Conservation (phyloP, 2,888 invertebrate species). For the Polymixis lichenea region DNA sequence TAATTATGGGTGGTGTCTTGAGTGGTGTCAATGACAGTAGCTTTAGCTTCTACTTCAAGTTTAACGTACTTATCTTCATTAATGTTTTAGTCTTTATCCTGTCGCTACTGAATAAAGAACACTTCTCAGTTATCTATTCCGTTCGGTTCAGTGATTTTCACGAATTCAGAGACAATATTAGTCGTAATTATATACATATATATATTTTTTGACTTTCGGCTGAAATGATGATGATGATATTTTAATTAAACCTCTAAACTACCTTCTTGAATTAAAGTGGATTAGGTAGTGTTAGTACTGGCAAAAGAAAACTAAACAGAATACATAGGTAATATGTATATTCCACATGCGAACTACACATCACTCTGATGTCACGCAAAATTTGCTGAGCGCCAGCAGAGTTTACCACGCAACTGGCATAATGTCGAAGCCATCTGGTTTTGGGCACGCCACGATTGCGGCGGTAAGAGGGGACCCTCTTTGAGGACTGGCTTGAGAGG, state of each 20-base stretch:
- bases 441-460: too few relatives aligned
- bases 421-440: too few relatives aligned
- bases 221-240: too few relatives aligned
- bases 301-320: not conserved
- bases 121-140: not conserved
- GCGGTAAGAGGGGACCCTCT: too few relatives aligned
- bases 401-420: too few relatives aligned
- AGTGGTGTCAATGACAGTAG: conserved; percentile 48
- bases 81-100: conserved; percentile 33
- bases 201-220: too few relatives aligned
- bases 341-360: too few relatives aligned
- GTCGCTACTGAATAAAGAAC: not conserved
- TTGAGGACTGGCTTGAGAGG: too few relatives aligned
- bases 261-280: not conserved
- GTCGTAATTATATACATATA: not conserved
- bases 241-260: not conserved
- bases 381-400: too few relatives aligned
- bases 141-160: not conserved
- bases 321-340: not conserved
- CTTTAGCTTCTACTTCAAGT: conserved; percentile 31
- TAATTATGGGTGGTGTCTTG: conserved; percentile 38
- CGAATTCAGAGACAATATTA: not conserved
- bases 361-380: too few relatives aligned
- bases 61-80: conserved; percentile 30
- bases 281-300: not conserved